Evolutionary conservation across 2,888 invertebrate species (phyloP).

Genomic region (Lycia hirtaria): DNA sequence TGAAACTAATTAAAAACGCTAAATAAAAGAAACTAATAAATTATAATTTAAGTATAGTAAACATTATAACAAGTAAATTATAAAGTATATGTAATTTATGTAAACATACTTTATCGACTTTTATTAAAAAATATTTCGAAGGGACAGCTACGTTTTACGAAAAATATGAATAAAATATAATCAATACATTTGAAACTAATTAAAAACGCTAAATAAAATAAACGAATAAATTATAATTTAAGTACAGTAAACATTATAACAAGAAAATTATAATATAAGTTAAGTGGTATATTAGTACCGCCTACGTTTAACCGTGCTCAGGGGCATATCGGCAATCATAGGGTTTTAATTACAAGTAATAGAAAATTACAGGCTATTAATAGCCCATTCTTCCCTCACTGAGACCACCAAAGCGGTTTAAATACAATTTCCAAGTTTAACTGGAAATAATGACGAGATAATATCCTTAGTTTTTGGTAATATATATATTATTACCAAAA

Average conservation of each 20-base stretch:
- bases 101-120: too few relatives aligned
- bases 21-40: too few relatives aligned
- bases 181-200: too few relatives aligned
- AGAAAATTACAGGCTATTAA: slow-evolving; percentile 67
- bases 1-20: too few relatives aligned
- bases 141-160: too few relatives aligned
- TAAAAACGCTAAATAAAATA: too few relatives aligned
- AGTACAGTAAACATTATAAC: too few relatives aligned
- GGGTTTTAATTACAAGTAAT: slow-evolving; percentile 64
- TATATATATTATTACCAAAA: too few relatives aligned
- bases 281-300: slow-evolving; percentile 43
- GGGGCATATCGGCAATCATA: slow-evolving; percentile 56
- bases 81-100: too few relatives aligned
- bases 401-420: slow-evolving; percentile 59
- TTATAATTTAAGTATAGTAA: too few relatives aligned
- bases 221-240: background rate
- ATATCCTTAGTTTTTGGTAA: background rate
- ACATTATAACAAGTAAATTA: background rate
- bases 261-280: background rate
- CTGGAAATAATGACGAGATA: slow-evolving; percentile 14
- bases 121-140: too few relatives aligned
- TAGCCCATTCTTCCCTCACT: slow-evolving; percentile 60
- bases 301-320: slow-evolving; percentile 55
- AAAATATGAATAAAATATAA: too few relatives aligned
- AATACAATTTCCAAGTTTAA: background rate